A percentile compares a stretch with the other conserved stretches of the same genome.
These are phyloP conservation scores for Corythornis vintsioides DNA, from an alignment of 2,113 vertebrate species.

Conservation along the genomic window DNA sequence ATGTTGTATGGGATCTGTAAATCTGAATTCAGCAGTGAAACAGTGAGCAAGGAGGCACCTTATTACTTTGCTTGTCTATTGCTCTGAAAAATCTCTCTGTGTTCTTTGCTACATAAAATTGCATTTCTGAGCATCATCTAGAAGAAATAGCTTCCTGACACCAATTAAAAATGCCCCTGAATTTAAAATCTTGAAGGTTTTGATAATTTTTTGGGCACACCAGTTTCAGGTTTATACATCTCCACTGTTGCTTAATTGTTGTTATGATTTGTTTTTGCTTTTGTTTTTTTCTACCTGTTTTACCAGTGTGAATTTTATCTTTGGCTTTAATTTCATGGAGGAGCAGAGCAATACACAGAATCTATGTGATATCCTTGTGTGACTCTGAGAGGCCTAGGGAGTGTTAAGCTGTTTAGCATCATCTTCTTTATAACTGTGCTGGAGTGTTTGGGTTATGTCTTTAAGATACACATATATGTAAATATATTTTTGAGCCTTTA, in stretches of 20 bases:
- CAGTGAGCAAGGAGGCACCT: accelerated
- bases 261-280: neutral
- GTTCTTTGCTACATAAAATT: neutral
- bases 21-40: neutral
- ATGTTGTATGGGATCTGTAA: neutral
- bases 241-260: neutral
- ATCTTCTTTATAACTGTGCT: neutral
- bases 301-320: neutral
- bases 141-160: neutral
- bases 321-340: neutral
- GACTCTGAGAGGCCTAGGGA: neutral
- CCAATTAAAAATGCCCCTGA: neutral
- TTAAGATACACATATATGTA: neutral
- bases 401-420: neutral
- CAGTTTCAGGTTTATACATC: neutral
- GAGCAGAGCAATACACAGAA: neutral
- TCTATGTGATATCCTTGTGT: neutral
- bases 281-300: neutral
- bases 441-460: neutral
- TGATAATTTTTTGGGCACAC: neutral
- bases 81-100: neutral
- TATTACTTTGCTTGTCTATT: neutral
- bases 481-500: neutral
- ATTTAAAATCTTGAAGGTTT: neutral
- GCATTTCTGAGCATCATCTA: neutral